Conservation (phyloP, 2,888 invertebrate genomes). For the Neoscelio sp. region DNA sequence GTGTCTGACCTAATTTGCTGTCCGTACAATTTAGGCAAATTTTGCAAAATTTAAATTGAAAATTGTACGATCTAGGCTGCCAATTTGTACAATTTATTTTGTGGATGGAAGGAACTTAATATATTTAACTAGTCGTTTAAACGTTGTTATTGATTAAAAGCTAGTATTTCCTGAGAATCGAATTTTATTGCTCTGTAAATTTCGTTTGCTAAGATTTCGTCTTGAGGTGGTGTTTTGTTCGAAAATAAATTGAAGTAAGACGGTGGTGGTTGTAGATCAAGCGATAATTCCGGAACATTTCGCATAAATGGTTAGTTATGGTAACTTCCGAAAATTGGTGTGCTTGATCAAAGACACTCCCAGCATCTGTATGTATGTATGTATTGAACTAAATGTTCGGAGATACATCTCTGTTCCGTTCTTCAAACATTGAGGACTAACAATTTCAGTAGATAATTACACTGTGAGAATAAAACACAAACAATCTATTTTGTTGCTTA, state of each 20-base stretch:
- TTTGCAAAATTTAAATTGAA: conserved; percentile 52
- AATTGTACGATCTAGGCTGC: conserved; percentile 22
- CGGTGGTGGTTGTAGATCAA: background rate
- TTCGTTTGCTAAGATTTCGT: too few species aligned
- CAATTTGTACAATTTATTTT: conserved; percentile 44
- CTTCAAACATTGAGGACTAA: conserved; percentile 30
- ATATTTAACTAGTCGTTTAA: conserved; percentile 1
- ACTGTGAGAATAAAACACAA: too few species aligned
- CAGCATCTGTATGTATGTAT: conserved; percentile 1
- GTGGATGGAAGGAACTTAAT: conserved; percentile 5
- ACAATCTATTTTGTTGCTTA: too few species aligned
- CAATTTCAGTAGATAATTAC: conserved; percentile 27
- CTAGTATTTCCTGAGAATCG: background rate
- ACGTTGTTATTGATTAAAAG: background rate
- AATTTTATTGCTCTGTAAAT: background rate
- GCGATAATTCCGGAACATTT: conserved; percentile 32
- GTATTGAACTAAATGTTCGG: conserved; percentile 15
- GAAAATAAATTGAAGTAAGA: conserved; percentile 11
- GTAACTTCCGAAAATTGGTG: conserved; percentile 24
- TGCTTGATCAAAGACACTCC: conserved; percentile 33
- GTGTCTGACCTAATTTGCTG: too few species aligned
- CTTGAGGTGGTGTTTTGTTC: conserved; percentile 1
- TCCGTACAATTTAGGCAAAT: conserved; percentile 38
- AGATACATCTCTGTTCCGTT: conserved; percentile 20
- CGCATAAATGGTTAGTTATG: conserved; percentile 18